Conservation (phyloP, 2,797 vertebrate genomes). For the Thamnophis elegans region DNA sequence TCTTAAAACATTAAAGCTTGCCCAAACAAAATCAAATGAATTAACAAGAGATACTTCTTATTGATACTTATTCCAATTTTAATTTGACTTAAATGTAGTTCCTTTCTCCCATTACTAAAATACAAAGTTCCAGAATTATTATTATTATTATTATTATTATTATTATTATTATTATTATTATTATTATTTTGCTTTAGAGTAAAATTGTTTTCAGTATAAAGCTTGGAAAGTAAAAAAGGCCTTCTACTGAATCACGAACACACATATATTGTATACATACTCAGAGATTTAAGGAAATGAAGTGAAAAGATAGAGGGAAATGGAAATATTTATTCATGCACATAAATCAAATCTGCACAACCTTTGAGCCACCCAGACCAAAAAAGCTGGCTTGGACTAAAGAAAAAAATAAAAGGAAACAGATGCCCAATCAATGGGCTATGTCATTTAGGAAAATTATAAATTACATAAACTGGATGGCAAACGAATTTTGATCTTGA, state of each 20-base stretch:
- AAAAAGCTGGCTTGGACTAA: not conserved
- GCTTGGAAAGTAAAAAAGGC: not conserved
- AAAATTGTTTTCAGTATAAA: not conserved
- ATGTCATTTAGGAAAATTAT: not conserved
- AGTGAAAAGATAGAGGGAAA: conserved; percentile 13
- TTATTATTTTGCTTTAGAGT: not conserved
- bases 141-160: too few relatives aligned
- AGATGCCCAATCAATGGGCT: not conserved
- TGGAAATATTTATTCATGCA: not conserved
- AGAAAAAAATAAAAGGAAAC: not conserved
- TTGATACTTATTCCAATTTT: not conserved
- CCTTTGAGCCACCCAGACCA: not conserved
- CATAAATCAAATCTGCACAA: not conserved
- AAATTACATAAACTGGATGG: not conserved
- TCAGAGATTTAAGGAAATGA: not conserved
- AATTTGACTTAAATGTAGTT: not conserved
- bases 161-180: too few relatives aligned
- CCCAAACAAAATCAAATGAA: not conserved
- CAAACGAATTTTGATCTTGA: not conserved
- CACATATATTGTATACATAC: not conserved
- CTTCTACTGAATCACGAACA: not conserved
- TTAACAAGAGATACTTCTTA: not conserved
- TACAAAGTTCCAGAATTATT: not conserved
- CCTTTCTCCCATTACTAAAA: not conserved
- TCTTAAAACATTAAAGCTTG: not conserved